Evolutionary conservation across 2,888 invertebrate genomes (phyloP).

Genomic region (Sphinx pinastri): DNA sequence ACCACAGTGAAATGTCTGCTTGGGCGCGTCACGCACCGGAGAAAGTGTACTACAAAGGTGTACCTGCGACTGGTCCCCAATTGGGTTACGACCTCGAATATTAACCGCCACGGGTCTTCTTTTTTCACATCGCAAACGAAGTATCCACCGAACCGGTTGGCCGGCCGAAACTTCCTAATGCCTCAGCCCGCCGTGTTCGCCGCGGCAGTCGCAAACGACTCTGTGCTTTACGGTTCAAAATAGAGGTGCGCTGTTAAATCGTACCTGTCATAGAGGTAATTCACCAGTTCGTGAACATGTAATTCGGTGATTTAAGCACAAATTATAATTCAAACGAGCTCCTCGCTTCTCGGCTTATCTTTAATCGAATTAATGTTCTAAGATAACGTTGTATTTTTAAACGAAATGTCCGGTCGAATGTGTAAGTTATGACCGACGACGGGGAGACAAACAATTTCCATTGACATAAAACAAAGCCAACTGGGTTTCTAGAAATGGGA

Average conservation of each 20-base stretch:
- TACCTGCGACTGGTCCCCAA: conserved; percentile 77
- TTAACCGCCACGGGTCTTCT: conserved; percentile 66
- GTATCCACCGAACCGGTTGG: conserved; percentile 50
- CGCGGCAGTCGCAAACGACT: conserved; percentile 35
- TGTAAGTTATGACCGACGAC: conserved; percentile 35
- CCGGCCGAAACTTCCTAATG: conserved; percentile 40
- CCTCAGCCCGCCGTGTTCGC: conserved; percentile 22
- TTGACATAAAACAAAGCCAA: conserved; percentile 40
- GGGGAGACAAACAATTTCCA: conserved; percentile 28
- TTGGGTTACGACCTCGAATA: conserved; percentile 81
- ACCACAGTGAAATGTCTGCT: conserved; percentile 68
- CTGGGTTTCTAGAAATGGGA: conserved; percentile 41
- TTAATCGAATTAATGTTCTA: conserved; percentile 26
- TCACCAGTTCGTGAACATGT: conserved; percentile 27
- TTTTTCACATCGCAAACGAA: conserved; percentile 51
- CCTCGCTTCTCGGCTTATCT: conserved; percentile 22
- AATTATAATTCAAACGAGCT: conserved; percentile 37
- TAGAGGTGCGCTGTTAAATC: conserved; percentile 23
- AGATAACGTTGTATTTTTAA: conserved; percentile 26
- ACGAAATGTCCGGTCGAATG: conserved; percentile 29
- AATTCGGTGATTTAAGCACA: conserved; percentile 35
- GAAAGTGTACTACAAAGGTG: conserved; percentile 80
- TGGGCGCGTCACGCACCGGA: conserved; percentile 75
- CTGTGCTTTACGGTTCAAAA: conserved; percentile 43
- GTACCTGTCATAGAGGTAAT: conserved; percentile 12